These are phyloP conservation scores for Helarctos malayanus DNA, from an alignment of 2,797 vertebrate genomes.

Conservation along the genomic window DNA sequence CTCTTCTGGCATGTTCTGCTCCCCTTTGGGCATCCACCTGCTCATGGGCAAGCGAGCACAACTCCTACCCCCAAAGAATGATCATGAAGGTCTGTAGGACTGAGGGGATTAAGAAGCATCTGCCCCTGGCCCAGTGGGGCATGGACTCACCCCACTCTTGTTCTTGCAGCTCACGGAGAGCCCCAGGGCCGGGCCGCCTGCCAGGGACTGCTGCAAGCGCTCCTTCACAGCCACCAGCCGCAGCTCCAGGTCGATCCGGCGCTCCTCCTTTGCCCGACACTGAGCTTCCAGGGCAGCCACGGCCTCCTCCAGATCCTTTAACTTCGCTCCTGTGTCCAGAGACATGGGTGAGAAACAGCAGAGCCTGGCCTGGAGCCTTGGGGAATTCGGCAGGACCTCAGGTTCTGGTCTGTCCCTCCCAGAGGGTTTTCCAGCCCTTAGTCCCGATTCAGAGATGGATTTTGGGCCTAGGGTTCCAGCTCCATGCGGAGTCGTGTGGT, in stretches of 20 bases:
- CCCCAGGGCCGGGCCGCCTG: conserved; percentile 93
- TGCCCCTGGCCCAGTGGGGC: rapidly evolving
- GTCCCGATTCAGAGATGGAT: background rate
- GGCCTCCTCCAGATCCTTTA: conserved; percentile 91
- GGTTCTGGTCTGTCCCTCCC: background rate
- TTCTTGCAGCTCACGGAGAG: conserved; percentile 89
- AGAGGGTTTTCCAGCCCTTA: background rate
- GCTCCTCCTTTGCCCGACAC: conserved; percentile 95
- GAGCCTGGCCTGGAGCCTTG: background rate
- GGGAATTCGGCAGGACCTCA: background rate
- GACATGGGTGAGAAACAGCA: conserved; percentile 51
- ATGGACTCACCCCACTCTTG: conserved; percentile 88
- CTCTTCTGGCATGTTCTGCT: background rate
- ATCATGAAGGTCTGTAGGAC: background rate
- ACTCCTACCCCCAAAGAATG: background rate
- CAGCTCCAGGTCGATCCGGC: conserved; percentile 96
- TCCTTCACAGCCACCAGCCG: conserved; percentile 96
- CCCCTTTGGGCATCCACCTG: background rate
- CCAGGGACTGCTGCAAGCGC: conserved; percentile 96
- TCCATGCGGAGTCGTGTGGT: rapidly evolving
- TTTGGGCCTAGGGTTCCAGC: background rate
- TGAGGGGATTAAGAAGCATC: background rate
- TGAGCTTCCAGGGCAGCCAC: conserved; percentile 92
- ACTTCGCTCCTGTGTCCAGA: conserved; percentile 88
- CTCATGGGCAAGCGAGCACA: background rate